A percentile compares a stretch with the other conserved stretches of the same genome.
Evolutionary conservation across 1,140 invertebrate species (phyloP).

Genomic region (Micrasema longulum): DNA sequence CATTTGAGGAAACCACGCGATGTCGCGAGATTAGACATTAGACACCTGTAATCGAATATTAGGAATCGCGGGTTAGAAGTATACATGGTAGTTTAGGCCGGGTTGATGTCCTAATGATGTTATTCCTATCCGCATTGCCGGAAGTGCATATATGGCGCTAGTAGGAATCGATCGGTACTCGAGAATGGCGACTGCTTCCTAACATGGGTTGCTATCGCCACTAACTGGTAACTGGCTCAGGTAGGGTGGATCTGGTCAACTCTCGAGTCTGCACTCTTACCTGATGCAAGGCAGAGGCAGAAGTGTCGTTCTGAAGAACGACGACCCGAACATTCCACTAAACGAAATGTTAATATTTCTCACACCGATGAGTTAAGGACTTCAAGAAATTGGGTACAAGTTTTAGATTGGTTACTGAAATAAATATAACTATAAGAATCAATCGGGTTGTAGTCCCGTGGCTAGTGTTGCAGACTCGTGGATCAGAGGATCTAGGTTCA

Average conservation of each 20-base stretch:
- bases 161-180: conserved; percentile 38
- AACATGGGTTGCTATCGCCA: conserved; percentile 25
- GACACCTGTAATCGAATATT: conserved; percentile 3
- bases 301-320: neutral
- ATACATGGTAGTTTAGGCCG: neutral
- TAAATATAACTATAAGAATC: too few species aligned
- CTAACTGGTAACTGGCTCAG: neutral
- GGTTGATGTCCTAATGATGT: conserved; percentile 44
- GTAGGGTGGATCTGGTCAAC: too few species aligned
- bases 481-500: too few species aligned
- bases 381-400: too few species aligned
- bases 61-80: neutral
- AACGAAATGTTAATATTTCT: too few species aligned
- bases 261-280: too few species aligned
- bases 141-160: conserved; percentile 41
- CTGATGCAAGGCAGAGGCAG: neutral
- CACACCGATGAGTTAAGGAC: too few species aligned
- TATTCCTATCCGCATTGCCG: conserved; percentile 45
- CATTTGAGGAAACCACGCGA: neutral
- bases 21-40: neutral
- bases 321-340: too few species aligned
- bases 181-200: conserved; percentile 25
- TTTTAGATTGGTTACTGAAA: too few species aligned
- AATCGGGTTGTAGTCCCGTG: too few species aligned
- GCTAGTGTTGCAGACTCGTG: too few species aligned